Evolutionary conservation across 2,113 vertebrate species (phyloP), one percentile per base, ranked within the genome.

Genomic region (Atlantisia rogersi): DNA sequence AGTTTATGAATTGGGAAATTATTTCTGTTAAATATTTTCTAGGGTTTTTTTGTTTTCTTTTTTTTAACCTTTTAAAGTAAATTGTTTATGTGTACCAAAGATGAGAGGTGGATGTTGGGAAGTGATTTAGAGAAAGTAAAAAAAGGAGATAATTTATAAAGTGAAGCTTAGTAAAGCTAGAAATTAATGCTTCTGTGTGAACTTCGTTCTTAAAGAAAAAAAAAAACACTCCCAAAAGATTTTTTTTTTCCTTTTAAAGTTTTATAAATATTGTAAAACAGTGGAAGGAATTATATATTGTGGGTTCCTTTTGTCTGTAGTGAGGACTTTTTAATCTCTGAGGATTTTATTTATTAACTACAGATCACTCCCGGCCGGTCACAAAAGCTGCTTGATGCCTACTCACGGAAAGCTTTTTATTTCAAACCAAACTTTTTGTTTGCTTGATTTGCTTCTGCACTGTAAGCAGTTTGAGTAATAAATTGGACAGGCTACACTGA

Each of bases 281-380:
- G 28, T 64, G 19, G 20, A 85, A 76, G n/a, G 59, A 79, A 26
- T 69, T 11, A 11, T 17, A 12, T 46, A 19, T 19, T 74, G 22
- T 64, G n/a, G 52, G 60, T 73, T 75, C 32, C 39, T 88, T 63
- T 71, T 84, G 32, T 73, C 58, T 58, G 3, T 32, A 69, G 28
- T 1, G 7, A 88, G 8, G 44, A 48, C 35, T 62, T 74, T 93
- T 70, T 37, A 40, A 55, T 89, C 40, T 89, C 40, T 26, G 68
- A 90, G 62, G 44, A 75, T 84, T 92, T 96, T 82, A 37, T 82
- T 13, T 86, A 71, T 92, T 86, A 89, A 69, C 44, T 84, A 37
- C 60, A 90, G 70, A 64, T 32, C 46, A 26, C 32, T 90, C 50
- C 39, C 0, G 0, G 65, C 35, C 50, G 35, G 77, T 76, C 13